phyloP scores from a whole-genome alignment of 2,113 vertebrate genomes.

The Willisornis vidua region DNA sequence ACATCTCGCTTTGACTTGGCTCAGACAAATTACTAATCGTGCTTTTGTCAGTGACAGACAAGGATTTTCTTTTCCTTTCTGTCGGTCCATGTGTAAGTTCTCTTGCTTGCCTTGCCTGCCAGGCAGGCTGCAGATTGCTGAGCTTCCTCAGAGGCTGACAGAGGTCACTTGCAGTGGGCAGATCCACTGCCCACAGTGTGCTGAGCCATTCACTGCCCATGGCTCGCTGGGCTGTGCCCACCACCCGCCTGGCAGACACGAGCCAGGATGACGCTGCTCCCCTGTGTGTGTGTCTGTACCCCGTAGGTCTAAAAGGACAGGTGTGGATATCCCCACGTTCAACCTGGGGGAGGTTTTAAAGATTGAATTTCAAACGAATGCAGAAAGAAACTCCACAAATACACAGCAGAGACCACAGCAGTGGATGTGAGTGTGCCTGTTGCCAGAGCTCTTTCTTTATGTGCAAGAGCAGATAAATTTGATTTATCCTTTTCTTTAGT shows the following conservation, averaged over 20 bases:
- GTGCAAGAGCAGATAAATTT: background rate
- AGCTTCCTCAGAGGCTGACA: background rate
- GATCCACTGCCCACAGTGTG: rapidly evolving
- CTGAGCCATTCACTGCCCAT: rapidly evolving
- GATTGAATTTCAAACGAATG: background rate
- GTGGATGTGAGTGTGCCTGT: background rate
- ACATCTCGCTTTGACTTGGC: background rate
- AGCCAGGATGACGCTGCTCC: rapidly evolving
- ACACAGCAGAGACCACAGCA: rapidly evolving
- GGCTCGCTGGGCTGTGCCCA: background rate
- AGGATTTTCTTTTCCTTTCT: background rate
- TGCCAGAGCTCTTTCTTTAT: background rate
- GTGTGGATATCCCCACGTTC: background rate
- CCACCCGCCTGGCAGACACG: rapidly evolving
- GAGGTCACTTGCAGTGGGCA: background rate
- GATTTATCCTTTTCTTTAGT: background rate
- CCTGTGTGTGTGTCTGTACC: rapidly evolving
- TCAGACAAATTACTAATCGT: background rate
- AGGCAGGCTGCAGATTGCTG: background rate
- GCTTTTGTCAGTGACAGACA: background rate
- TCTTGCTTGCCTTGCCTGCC: background rate
- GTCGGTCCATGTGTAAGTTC: background rate
- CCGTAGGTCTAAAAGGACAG: rapidly evolving
- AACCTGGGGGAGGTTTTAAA: background rate
- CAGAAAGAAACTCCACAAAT: background rate